Evolutionary conservation across 2,113 vertebrate species (phyloP).

Genomic region (Spermophilus dauricus): DNA sequence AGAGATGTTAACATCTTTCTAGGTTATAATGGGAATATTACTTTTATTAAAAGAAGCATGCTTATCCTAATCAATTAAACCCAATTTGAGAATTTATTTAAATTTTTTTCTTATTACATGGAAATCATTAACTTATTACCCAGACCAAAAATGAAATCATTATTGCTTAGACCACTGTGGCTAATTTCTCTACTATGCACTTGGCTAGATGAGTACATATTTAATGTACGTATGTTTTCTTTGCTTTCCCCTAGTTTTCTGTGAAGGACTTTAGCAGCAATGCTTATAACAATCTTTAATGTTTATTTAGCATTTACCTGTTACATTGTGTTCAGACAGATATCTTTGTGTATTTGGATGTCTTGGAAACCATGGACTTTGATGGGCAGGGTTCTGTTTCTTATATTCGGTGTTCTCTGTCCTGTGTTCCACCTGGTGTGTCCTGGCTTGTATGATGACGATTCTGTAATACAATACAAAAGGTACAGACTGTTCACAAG

Average conservation of each 20-base stretch:
- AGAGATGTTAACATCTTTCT: not conserved
- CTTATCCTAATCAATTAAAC: not conserved
- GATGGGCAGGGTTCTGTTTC: conserved; percentile 9
- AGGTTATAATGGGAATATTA: not conserved
- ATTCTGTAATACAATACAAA: not conserved
- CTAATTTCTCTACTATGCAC: not conserved
- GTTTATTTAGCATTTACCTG: conserved; percentile 39
- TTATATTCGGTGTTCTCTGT: conserved; percentile 55
- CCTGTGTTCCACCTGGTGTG: conserved; percentile 65
- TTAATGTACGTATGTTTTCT: not conserved
- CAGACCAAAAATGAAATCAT: not conserved
- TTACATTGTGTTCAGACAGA: conserved; percentile 45
- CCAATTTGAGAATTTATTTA: not conserved
- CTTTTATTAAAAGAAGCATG: not conserved
- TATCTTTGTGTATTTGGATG: not conserved
- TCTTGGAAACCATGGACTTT: conserved; percentile 17
- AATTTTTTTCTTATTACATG: not conserved
- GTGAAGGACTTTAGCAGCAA: not conserved
- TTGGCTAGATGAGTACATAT: not conserved
- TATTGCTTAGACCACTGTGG: not conserved
- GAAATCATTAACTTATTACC: conserved; percentile 25
- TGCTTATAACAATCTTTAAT: not conserved
- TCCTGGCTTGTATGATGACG: not conserved
- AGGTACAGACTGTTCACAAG: conserved; percentile 70
- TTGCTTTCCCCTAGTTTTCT: not conserved